Conservation (phyloP, 2,797 vertebrate species). For the Etheostoma nigrum region DNA sequence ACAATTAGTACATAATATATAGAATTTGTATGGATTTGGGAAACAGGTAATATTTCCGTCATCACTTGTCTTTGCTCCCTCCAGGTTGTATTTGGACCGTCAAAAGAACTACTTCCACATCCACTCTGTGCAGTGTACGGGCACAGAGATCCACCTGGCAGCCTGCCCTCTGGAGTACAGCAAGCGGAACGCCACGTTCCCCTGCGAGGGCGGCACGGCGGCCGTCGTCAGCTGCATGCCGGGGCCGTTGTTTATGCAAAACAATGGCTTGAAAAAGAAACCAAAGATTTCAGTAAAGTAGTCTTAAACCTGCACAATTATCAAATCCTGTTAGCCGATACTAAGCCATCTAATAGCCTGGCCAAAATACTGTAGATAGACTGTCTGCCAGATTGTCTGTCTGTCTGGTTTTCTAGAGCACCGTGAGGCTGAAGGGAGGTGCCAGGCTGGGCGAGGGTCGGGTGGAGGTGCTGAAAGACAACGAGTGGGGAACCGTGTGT, state of each 20-base stretch:
- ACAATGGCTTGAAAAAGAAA: conserved; percentile 86
- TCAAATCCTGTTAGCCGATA: neutral
- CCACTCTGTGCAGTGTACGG: conserved; percentile 91
- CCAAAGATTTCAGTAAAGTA: conserved; percentile 80
- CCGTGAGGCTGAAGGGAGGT: conserved; percentile 92
- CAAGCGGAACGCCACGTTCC: conserved; percentile 84
- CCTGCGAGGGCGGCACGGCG: conserved; percentile 87
- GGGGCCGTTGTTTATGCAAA: conserved; percentile 85
- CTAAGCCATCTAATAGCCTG: neutral
- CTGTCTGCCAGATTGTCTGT: neutral
- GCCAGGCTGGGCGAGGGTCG: conserved; percentile 91
- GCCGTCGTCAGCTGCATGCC: conserved; percentile 92
- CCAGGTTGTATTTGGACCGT: conserved; percentile 89
- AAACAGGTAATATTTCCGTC: neutral
- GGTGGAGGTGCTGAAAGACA: conserved; percentile 91
- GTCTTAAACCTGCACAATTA: neutral
- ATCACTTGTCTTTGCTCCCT: conserved; percentile 17
- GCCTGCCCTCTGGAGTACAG: conserved; percentile 92
- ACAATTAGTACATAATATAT: neutral
- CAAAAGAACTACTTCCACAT: conserved; percentile 89
- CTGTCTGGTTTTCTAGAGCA: conserved; percentile 73
- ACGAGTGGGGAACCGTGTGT: conserved; percentile 94
- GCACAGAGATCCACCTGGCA: conserved; percentile 93
- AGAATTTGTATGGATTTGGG: neutral
- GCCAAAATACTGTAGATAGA: neutral